Evolutionary conservation across 2,113 vertebrate species (phyloP).

Genomic region (Sporophila hypoxantha): DNA sequence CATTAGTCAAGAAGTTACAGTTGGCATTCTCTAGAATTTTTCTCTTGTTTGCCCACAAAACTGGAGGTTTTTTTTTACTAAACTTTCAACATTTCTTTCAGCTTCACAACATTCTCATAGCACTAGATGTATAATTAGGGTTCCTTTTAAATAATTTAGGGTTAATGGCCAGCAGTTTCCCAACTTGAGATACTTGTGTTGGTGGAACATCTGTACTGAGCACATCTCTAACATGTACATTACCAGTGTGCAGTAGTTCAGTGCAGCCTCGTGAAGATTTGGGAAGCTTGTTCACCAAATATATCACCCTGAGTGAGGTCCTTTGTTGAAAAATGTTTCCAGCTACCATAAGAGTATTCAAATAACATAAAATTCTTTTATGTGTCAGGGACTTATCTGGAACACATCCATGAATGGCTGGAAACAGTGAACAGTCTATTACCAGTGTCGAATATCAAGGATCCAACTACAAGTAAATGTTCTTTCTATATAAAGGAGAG

Average conservation of each 20-base stretch:
- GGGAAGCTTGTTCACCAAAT: conserved; percentile 5
- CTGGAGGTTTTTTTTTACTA: background rate
- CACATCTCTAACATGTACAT: background rate
- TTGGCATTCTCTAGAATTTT: background rate
- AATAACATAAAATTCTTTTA: conserved; percentile 25
- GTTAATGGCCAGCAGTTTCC: background rate
- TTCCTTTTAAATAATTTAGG: background rate
- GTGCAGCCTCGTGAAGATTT: background rate
- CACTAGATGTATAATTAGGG: background rate
- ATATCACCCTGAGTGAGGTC: background rate
- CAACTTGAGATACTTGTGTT: background rate
- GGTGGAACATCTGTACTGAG: background rate
- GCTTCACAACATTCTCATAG: background rate
- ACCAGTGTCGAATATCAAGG: background rate
- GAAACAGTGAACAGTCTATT: conserved; percentile 3
- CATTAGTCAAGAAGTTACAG: background rate
- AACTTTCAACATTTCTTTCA: background rate
- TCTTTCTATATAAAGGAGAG: background rate
- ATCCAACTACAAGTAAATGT: background rate
- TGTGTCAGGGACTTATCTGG: conserved; percentile 25
- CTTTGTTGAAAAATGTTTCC: conserved; percentile 33
- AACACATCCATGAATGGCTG: conserved; percentile 17
- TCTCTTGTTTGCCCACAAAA: background rate
- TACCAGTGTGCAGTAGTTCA: background rate
- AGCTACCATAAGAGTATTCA: conserved; percentile 2